phyloP scores from a whole-genome alignment of 2,113 vertebrate species.

The Brachypteracias leptosomus region DNA sequence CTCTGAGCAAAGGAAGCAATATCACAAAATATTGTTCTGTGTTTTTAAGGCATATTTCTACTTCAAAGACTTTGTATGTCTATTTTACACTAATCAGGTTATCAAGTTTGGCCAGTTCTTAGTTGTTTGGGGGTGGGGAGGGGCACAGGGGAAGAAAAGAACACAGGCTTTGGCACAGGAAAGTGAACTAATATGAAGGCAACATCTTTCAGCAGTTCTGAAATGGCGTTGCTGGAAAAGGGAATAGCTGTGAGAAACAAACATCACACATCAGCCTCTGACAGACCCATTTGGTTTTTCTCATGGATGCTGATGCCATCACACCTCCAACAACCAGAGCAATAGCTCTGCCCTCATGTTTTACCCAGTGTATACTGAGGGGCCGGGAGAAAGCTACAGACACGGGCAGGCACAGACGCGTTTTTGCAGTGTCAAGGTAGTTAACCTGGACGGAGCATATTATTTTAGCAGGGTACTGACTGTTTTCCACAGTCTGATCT shows the following conservation, averaged over 20 bases:
- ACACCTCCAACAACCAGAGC: too few relatives aligned
- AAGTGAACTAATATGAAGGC: not conserved
- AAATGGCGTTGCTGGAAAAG: not conserved
- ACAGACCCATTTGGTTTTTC: not conserved
- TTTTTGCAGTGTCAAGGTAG: not conserved
- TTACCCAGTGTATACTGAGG: not conserved
- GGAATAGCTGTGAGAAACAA: not conserved
- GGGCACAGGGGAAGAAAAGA: not conserved
- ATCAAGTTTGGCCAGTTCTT: not conserved
- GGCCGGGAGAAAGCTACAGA: not conserved
- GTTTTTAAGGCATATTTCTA: not conserved
- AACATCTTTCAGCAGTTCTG: not conserved
- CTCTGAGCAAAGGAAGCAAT: not conserved
- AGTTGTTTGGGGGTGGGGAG: too few relatives aligned
- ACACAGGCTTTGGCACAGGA: not conserved
- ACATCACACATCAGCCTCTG: fast-evolving
- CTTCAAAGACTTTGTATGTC: not conserved
- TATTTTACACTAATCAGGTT: not conserved
- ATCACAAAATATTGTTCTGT: not conserved
- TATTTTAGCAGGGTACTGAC: not conserved
- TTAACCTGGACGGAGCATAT: not conserved
- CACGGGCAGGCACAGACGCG: not conserved
- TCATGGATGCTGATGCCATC: not conserved
- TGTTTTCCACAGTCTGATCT: not conserved
- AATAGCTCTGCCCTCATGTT: not conserved